These are phyloP conservation scores for Crenuchus spilurus DNA, from an alignment of 2,797 vertebrate species.

Conservation along the genomic window DNA sequence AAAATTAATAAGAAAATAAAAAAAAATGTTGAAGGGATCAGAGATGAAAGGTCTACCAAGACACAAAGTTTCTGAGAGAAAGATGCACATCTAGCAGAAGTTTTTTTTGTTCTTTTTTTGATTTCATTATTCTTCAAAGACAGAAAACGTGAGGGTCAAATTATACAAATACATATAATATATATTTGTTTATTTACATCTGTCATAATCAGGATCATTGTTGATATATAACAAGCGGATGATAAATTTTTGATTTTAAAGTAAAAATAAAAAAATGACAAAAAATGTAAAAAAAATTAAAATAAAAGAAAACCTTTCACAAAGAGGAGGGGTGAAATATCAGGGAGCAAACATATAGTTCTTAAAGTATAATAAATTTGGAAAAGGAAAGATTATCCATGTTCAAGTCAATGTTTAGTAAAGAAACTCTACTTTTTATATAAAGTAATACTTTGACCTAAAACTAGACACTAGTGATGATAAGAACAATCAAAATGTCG, in stretches of 20 bases:
- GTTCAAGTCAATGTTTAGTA: constrained; percentile 61
- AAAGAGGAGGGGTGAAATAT: constrained; percentile 58
- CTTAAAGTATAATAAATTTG: constrained; percentile 63
- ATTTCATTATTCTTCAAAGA: constrained; percentile 66
- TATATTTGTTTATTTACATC: constrained; percentile 86
- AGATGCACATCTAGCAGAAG: constrained; percentile 22
- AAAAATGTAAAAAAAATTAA: constrained; percentile 50
- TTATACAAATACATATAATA: constrained; percentile 85
- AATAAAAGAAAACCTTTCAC: constrained; percentile 14
- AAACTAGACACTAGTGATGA: constrained; percentile 60
- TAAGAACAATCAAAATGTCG: constrained; percentile 63
- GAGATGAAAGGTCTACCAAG: constrained; percentile 9
- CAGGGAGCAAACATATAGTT: constrained; percentile 57
- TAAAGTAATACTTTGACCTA: constrained; percentile 55
- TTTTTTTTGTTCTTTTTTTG: constrained; percentile 40
- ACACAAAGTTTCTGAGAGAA: constrained; percentile 16
- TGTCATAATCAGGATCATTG: constrained; percentile 77
- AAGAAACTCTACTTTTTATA: constrained; percentile 59
- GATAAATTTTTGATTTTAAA: constrained; percentile 63
- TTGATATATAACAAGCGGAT: constrained; percentile 76
- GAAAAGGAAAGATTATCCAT: constrained; percentile 51
- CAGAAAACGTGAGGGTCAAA: constrained; percentile 74
- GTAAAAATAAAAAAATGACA: constrained; percentile 55
- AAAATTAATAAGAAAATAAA: constrained; percentile 48
- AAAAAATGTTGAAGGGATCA: neutral